phyloP scores from a whole-genome alignment of 2,888 invertebrate genomes.

The Eilema caniola region DNA sequence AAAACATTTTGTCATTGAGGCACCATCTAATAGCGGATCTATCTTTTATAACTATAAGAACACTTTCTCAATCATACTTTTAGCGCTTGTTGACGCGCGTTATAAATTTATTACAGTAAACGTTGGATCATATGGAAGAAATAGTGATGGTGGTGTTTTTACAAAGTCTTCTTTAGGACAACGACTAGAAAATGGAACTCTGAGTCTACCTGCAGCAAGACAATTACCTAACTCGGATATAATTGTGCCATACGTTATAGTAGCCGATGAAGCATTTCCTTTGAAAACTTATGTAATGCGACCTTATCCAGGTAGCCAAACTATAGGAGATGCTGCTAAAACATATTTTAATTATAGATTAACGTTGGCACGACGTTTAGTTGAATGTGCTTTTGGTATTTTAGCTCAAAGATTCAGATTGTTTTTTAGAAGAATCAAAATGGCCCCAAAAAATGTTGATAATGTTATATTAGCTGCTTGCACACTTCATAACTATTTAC shows the following conservation, averaged over 20 bases:
- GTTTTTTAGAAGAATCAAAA: conserved; percentile 17
- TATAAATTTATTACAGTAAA: too few relatives aligned
- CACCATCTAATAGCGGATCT: conserved; percentile 35
- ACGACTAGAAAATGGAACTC: background rate
- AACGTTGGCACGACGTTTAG: conserved; percentile 50
- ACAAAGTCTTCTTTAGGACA: conserved; percentile 29
- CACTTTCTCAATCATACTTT: conserved; percentile 31
- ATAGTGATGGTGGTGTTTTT: conserved; percentile 44
- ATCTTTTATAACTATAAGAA: conserved; percentile 40
- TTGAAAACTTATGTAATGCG: conserved; percentile 43
- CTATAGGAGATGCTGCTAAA: conserved; percentile 61
- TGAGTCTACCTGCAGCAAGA: background rate
- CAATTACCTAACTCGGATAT: conserved; percentile 35
- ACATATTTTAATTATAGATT: conserved; percentile 54
- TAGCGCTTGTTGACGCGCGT: too few relatives aligned
- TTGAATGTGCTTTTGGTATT: conserved; percentile 9
- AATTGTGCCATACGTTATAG: too few relatives aligned
- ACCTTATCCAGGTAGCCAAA: conserved; percentile 51
- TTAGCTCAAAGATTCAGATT: conserved; percentile 15
- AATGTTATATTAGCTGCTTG: conserved; percentile 15
- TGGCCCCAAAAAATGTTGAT: conserved; percentile 17
- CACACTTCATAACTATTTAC: conserved; percentile 15
- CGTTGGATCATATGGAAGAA: conserved; percentile 38
- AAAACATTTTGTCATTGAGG: conserved; percentile 40
- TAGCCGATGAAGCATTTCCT: too few relatives aligned